Conservation (phyloP, 2,797 vertebrate species). For the Poecilia picta region DNA sequence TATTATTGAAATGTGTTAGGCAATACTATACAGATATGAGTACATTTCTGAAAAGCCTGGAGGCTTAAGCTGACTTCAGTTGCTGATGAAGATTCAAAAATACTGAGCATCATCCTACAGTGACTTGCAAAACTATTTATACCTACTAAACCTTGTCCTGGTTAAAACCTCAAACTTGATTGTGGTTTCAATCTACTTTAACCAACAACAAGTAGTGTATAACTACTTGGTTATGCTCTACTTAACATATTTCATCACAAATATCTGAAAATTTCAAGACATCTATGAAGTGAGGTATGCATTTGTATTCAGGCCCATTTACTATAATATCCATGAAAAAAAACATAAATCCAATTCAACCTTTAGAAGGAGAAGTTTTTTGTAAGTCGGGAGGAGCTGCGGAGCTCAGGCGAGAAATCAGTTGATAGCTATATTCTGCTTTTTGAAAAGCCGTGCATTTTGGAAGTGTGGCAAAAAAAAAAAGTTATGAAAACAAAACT, state of each 20-base stretch:
- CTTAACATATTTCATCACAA: neutral
- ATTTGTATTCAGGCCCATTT: neutral
- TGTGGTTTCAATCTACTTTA: neutral
- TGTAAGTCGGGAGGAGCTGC: neutral
- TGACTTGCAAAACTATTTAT: neutral
- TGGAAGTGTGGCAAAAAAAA: neutral
- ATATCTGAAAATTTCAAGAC: neutral
- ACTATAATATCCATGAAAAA: neutral
- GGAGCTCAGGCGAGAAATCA: neutral
- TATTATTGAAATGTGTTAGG: neutral
- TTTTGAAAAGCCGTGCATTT: neutral
- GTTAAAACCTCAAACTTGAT: neutral
- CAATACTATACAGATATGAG: constrained; percentile 17
- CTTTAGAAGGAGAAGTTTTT: neutral
- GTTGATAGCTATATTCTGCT: neutral
- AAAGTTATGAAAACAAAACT: neutral
- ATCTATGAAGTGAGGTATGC: neutral
- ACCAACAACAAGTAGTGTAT: neutral
- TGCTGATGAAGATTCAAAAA: constrained; percentile 21
- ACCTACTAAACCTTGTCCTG: neutral
- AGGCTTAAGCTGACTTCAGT: neutral
- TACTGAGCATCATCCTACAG: constrained; percentile 9
- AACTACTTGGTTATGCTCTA: neutral
- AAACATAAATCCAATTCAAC: neutral
- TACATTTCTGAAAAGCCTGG: constrained; percentile 23